Evolutionary conservation across 2,797 vertebrate species (phyloP).

Genomic region (Synaphobranchus kaupii): DNA sequence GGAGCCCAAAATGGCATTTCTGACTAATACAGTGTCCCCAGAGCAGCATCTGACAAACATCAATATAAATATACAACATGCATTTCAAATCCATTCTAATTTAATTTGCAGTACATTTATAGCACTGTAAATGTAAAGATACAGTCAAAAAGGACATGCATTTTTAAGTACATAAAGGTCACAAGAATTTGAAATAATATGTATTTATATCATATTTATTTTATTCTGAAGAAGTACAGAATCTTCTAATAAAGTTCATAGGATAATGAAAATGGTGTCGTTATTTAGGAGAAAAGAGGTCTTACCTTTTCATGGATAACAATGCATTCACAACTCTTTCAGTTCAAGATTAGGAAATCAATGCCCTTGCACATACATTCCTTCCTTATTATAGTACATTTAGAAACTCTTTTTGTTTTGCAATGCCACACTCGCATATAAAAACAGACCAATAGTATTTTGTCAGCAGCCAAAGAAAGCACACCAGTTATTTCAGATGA

Average conservation of each 20-base stretch:
- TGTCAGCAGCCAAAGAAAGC: not conserved
- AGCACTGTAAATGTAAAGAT: not conserved
- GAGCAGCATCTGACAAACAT: slow-evolving; percentile 51
- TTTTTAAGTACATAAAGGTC: not conserved
- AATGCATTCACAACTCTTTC: not conserved
- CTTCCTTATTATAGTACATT: slow-evolving; percentile 8
- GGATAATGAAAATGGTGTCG: not conserved
- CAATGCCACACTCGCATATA: not conserved
- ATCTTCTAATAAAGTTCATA: not conserved
- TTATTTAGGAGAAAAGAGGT: not conserved
- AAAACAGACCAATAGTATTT: not conserved
- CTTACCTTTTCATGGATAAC: slow-evolving; percentile 50
- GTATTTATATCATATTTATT: not conserved
- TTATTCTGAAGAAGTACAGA: not conserved
- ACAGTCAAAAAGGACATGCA: not conserved
- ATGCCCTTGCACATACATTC: not conserved
- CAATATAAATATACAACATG: not conserved
- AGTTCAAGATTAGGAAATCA: not conserved
- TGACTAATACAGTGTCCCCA: slow-evolving; percentile 8
- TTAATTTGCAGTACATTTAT: not conserved
- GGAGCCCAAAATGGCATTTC: not conserved
- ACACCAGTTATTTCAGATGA: not conserved
- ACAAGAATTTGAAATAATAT: too few relatives aligned
- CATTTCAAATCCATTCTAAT: not conserved
- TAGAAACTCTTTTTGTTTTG: not conserved